Conservation (phyloP, 2,888 invertebrate species). For the Hypsopygia costalis region DNA sequence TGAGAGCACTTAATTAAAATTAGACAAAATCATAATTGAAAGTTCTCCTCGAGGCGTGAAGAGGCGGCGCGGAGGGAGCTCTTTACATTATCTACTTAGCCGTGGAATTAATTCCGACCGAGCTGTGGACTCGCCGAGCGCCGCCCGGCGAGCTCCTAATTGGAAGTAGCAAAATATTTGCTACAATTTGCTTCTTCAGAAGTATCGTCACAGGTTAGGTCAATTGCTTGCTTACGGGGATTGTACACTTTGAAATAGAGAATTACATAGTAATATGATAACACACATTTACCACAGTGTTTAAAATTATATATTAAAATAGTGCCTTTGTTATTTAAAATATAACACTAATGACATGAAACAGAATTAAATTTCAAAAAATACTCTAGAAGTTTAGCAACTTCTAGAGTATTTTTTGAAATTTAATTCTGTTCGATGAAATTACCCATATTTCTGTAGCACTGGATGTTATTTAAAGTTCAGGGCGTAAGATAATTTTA, state of each 20-base stretch:
- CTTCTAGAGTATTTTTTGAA: too few relatives aligned
- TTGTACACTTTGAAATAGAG: too few relatives aligned
- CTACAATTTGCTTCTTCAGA: slow-evolving; percentile 45
- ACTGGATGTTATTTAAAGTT: slow-evolving; percentile 33
- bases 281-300: too few relatives aligned
- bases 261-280: too few relatives aligned
- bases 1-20: slow-evolving; percentile 80
- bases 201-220: background rate
- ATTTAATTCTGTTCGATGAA: too few relatives aligned
- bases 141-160: slow-evolving; percentile 32
- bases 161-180: slow-evolving; percentile 61
- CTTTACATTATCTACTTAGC: slow-evolving; percentile 77
- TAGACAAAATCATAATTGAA: slow-evolving; percentile 81
- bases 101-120: slow-evolving; percentile 68
- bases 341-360: too few relatives aligned
- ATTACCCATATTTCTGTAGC: too few relatives aligned
- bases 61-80: slow-evolving; percentile 61
- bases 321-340: too few relatives aligned
- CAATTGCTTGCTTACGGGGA: too few relatives aligned
- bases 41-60: slow-evolving; percentile 79
- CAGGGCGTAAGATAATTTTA: slow-evolving; percentile 60
- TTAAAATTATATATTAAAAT: too few relatives aligned
- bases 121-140: slow-evolving; percentile 48
- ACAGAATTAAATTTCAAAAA: too few relatives aligned
- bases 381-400: too few relatives aligned